Conservation (phyloP, 1,140 invertebrate species). For the Heliconius congener region DNA sequence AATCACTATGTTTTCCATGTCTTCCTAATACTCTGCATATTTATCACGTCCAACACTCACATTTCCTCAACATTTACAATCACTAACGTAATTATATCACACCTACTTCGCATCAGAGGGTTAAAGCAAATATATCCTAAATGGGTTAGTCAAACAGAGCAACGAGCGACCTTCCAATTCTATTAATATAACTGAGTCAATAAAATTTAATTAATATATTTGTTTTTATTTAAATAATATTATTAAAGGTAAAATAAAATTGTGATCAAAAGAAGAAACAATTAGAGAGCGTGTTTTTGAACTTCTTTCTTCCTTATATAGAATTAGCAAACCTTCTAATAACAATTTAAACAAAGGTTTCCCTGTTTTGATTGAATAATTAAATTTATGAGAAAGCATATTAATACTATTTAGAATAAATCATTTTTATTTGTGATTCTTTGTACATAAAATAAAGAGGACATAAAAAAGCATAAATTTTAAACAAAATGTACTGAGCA, state of each 20-base stretch:
- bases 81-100: background rate
- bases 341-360: background rate
- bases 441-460: background rate
- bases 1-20: background rate
- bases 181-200: slow-evolving; percentile 1
- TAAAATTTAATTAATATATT: background rate
- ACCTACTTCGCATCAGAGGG: background rate
- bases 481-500: background rate
- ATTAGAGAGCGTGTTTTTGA: background rate
- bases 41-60: background rate
- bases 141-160: background rate
- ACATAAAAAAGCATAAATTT: background rate
- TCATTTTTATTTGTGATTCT: background rate
- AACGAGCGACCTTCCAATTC: background rate
- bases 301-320: background rate
- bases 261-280: background rate
- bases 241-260: background rate
- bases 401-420: background rate
- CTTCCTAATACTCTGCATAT: background rate
- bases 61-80: background rate
- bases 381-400: background rate
- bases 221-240: background rate
- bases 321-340: background rate
- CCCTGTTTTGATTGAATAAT: background rate
- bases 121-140: background rate